Evolutionary conservation across 2,797 vertebrate genomes (phyloP), one percentile per base, ranked within the genome.

Genomic region (Cyprinella venusta): DNA sequence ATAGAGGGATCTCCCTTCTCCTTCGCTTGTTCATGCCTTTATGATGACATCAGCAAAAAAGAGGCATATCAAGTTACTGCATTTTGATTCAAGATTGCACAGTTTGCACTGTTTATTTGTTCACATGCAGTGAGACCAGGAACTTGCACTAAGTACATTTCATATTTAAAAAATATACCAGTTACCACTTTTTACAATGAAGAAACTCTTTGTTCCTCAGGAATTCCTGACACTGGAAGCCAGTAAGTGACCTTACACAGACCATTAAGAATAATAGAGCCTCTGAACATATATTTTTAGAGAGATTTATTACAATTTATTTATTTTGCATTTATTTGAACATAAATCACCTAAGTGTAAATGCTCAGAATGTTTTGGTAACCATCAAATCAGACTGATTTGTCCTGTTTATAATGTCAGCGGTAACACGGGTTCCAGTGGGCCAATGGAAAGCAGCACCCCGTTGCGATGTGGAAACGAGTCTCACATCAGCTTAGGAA

Each of bases 121-220:
- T 10, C 15, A 30, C 8, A n/a, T n/a, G n/a, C n/a, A 50, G 8
- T 7, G 18, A 69, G 6, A 69, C 38, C 38, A 15, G n/a, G 0
- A 45, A 18, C 12, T 42, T 42, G 2, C 9, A 13, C 42, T 24
- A 69, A 24, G n/a, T 45, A 8, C 26, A 5, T 48, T 7, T 24
- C n/a, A 26, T 42, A 45, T 63, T 33, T n/a, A n/a, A 1, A 64
- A 33, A 15, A 15, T 8, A n/a, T n/a, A n/a, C n/a, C n/a, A n/a
- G n/a, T n/a, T n/a, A n/a, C n/a, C 33, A 61, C 56, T 61, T 76
- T 61, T 61, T 9, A 26, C 24, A 59, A 10, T 42, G 21, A 33
- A 21, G 21, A 18, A 72, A 50, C n/a, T 80, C 2, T 50, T 10
- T 81, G 12, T 81, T 81, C 3, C 24, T 76, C 61, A 67, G 48